Evolutionary conservation across 2,797 vertebrate genomes (phyloP), one percentile per base, ranked within the genome.

Genomic region (Setipinna tenuifilis): DNA sequence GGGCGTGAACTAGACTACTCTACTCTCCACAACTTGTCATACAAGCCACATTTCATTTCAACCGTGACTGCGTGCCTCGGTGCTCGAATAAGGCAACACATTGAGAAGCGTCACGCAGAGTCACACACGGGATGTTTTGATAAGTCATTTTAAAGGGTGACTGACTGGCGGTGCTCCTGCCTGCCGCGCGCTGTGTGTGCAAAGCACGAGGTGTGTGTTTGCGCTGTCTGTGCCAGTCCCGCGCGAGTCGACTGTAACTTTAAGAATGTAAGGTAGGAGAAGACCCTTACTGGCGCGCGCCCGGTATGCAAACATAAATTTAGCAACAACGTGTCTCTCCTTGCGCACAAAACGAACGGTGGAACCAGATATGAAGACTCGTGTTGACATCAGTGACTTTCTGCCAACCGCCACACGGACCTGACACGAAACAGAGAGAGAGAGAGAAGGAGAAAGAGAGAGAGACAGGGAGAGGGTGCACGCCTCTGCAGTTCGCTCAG

Each of bases 251-350:
- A 65, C 88, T 95, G 95, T 95, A 89, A 89, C 95, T 96, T 96
- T 96, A 96, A 96, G 95, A 95, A 92, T 93, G 93, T 88, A 93
- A 94, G 94, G 94, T 94, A 94, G 94, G 93, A 93, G 93, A 95
- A 94, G 89, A 93, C 90, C 91, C 65, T 17, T 31, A 91, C 93
- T 94, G 94, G 94, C 94, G 92, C 93, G 87, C 93, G 92, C 89
- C 89, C 87, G 94, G 92, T 92, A 94, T 92, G 94, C 94, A 94
- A 95, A 95, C 94, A 95, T 94, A 95, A 94, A 95, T 95, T 94
- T 94, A 95, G 94, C 92, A 92, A 94, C 95, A 95, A 93, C 93
- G 94, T 95, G 95, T 90, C 88, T 90, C 94, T 94, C 90, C 88
- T 89, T n/a, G 90, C 92, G 89, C 94, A 91, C 92, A 88, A 93